phyloP scores from a whole-genome alignment of 2,797 vertebrate genomes.

The Lutjanus campechanus region DNA sequence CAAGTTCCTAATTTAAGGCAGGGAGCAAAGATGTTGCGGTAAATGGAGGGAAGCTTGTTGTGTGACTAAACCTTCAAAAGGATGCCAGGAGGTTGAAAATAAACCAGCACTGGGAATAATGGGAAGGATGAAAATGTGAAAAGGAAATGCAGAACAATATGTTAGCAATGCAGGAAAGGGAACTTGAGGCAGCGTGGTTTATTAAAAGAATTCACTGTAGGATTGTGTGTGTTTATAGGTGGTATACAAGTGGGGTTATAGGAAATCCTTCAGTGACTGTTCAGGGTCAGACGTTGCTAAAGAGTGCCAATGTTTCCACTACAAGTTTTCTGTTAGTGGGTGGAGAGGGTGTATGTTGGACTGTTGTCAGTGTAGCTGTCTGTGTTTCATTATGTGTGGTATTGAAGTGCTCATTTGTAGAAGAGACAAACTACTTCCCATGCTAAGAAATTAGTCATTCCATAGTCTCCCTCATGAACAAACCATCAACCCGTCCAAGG shows the following conservation, averaged over 20 bases:
- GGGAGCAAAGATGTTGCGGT: conserved; percentile 49
- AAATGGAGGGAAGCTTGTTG: conserved; percentile 62
- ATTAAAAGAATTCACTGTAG: conserved; percentile 73
- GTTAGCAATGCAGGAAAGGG: conserved; percentile 58
- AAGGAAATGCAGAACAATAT: conserved; percentile 80
- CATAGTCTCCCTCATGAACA: conserved; percentile 8
- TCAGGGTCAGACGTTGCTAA: conserved; percentile 48
- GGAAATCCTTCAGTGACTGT: conserved; percentile 67
- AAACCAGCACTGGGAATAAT: conserved; percentile 67
- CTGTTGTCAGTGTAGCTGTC: background rate
- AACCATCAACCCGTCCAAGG: background rate
- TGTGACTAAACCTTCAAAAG: conserved; percentile 71
- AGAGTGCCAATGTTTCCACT: conserved; percentile 28
- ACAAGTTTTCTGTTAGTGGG: conserved; percentile 1
- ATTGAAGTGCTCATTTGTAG: conserved; percentile 4
- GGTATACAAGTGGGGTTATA: conserved; percentile 40
- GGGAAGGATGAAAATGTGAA: conserved; percentile 72
- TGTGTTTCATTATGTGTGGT: background rate
- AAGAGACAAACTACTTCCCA: conserved; percentile 4
- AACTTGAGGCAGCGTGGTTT: conserved; percentile 63
- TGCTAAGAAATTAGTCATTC: conserved; percentile 42
- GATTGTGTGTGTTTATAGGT: conserved; percentile 57
- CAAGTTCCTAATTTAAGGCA: conserved; percentile 40
- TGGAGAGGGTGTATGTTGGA: background rate
- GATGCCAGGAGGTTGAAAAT: conserved; percentile 65